phyloP scores from a whole-genome alignment of 2,888 invertebrate species.

The Frankliniella fusca region DNA sequence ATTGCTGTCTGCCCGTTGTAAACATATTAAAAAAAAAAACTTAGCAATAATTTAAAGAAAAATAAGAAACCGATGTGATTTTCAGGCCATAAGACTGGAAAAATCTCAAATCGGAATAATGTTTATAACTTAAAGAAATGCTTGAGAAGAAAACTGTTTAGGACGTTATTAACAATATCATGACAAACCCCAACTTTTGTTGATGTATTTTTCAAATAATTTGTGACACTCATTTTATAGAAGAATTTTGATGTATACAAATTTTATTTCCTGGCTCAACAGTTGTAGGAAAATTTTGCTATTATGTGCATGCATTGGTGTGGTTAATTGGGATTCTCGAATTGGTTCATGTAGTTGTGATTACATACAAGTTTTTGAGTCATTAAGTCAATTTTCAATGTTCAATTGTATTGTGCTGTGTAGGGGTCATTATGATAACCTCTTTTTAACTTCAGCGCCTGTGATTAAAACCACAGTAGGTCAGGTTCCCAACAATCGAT shows the following conservation, averaged over 20 bases:
- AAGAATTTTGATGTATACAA: background rate
- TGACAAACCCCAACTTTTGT: background rate
- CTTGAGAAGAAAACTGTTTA: background rate
- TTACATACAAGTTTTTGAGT: background rate
- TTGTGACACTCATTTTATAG: background rate
- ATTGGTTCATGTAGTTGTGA: background rate
- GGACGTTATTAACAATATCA: background rate
- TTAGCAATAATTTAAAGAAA: constrained; percentile 12
- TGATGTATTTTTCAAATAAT: background rate
- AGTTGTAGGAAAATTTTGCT: background rate
- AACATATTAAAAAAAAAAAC: background rate
- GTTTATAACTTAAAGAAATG: background rate
- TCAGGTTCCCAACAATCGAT: background rate
- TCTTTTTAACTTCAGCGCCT: background rate
- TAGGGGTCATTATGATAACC: background rate
- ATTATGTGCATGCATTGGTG: background rate
- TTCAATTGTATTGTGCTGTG: constrained; percentile 16
- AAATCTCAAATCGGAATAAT: constrained; percentile 5
- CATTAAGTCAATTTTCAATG: constrained; percentile 13
- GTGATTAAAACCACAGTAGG: constrained; percentile 14
- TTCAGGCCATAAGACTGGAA: constrained; percentile 26
- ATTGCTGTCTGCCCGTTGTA: background rate
- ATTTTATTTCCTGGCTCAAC: constrained; percentile 7
- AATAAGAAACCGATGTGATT: constrained; percentile 17
- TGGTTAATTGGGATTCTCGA: background rate